phyloP scores from a whole-genome alignment of 2,113 vertebrate species.

The Pelecanus crispus region DNA sequence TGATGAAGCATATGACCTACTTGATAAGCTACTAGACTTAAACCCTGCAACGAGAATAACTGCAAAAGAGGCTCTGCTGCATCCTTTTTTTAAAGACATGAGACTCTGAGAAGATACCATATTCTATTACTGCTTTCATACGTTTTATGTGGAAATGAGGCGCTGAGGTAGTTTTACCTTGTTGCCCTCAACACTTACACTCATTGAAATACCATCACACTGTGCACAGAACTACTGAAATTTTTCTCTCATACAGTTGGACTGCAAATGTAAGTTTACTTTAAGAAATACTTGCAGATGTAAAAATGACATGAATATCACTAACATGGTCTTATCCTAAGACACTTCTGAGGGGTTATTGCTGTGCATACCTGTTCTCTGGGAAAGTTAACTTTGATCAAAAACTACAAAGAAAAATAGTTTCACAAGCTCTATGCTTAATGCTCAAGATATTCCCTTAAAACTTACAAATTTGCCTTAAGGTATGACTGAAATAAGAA shows the following conservation, averaged over 20 bases:
- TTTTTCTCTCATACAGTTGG: background rate
- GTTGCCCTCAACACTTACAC: background rate
- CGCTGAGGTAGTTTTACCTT: background rate
- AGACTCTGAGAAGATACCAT: slow-evolving; percentile 19
- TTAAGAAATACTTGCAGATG: background rate
- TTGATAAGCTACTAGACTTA: slow-evolving; percentile 91
- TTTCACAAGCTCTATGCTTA: background rate
- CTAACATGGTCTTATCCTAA: background rate
- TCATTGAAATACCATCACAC: background rate
- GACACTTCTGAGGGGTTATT: background rate
- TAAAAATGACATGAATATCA: background rate
- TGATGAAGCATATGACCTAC: slow-evolving; percentile 88
- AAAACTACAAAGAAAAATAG: background rate
- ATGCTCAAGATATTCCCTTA: background rate
- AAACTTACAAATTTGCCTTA: slow-evolving; percentile 1
- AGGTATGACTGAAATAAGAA: background rate
- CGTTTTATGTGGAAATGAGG: background rate
- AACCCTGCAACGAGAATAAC: slow-evolving; percentile 92
- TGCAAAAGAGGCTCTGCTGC: slow-evolving; percentile 82
- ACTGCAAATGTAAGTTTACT: background rate
- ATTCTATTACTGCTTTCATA: background rate
- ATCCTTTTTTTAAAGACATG: slow-evolving; percentile 84
- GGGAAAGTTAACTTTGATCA: background rate
- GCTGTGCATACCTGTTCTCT: background rate
- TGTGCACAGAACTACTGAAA: slow-evolving; percentile 27